Evolutionary conservation across 2,797 vertebrate genomes (phyloP).

Genomic region (Cryptoprocta ferox): DNA sequence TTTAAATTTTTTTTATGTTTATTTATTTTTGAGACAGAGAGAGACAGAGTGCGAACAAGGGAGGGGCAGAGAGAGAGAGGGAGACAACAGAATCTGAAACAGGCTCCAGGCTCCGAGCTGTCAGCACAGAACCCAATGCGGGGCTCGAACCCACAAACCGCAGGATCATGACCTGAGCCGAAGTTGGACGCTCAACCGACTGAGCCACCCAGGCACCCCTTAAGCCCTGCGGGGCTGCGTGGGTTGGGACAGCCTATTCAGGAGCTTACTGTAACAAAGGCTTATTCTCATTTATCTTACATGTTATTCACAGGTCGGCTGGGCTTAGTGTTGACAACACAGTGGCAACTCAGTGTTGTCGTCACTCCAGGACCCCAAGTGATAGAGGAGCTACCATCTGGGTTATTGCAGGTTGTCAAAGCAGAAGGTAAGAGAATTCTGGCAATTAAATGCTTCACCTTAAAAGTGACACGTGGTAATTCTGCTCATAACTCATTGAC

Average conservation of each 20-base stretch:
- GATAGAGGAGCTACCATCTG: neutral
- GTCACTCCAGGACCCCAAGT: fast-evolving
- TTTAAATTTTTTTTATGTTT: too few species aligned
- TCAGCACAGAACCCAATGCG: too few species aligned
- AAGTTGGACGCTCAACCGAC: too few species aligned
- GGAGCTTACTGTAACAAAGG: neutral
- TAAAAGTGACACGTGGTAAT: neutral
- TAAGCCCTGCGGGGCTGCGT: neutral
- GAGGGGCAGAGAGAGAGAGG: too few species aligned
- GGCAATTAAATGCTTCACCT: neutral
- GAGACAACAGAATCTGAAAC: too few species aligned
- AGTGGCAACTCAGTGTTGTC: too few species aligned
- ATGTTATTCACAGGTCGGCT: neutral
- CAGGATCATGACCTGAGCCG: too few species aligned
- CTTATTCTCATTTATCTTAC: neutral
- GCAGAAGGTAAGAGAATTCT: neutral
- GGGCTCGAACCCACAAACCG: too few species aligned
- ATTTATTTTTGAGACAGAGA: too few species aligned
- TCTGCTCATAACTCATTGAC: neutral
- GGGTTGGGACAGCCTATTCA: neutral
- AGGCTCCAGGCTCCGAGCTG: too few species aligned
- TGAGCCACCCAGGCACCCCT: neutral
- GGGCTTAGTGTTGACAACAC: too few species aligned
- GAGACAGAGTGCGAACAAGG: too few species aligned
- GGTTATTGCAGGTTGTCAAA: neutral